A percentile compares a stretch with the other conserved stretches of the same genome.
These are phyloP conservation scores for Drosophila barbarae DNA, from an alignment of 2,888 invertebrate species.

Conservation along the genomic window DNA sequence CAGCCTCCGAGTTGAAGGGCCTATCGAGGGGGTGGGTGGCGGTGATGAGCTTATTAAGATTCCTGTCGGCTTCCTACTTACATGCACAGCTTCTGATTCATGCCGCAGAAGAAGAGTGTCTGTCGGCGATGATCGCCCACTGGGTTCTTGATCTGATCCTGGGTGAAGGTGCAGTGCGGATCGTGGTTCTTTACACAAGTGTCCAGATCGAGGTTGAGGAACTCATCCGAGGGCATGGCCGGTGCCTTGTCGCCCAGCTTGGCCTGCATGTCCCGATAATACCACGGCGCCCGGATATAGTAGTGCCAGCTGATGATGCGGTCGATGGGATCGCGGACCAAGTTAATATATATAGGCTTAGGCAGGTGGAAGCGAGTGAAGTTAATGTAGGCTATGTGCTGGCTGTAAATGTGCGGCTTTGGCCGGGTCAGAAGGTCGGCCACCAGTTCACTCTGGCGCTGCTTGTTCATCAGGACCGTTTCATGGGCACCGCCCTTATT, in stretches of 20 bases:
- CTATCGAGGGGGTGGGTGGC: slow-evolving; percentile 80
- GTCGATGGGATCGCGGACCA: slow-evolving; percentile 93
- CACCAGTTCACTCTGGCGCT: slow-evolving; percentile 87
- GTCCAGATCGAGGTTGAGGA: slow-evolving; percentile 93
- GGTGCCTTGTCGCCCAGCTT: slow-evolving; percentile 83
- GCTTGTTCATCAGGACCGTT: slow-evolving; percentile 87
- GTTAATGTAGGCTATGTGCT: slow-evolving; percentile 93
- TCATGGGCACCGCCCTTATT: slow-evolving; percentile 91
- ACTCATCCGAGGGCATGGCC: slow-evolving; percentile 78
- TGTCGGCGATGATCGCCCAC: slow-evolving; percentile 92
- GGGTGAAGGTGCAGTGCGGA: slow-evolving; percentile 88
- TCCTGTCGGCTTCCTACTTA: slow-evolving; percentile 80
- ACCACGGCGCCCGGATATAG: slow-evolving; percentile 93
- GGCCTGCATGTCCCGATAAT: slow-evolving; percentile 83
- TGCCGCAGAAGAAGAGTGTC: slow-evolving; percentile 94
- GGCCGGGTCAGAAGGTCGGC: slow-evolving; percentile 83
- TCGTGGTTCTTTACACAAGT: slow-evolving; percentile 90
- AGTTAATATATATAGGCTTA: slow-evolving; percentile 92
- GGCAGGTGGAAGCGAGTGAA: slow-evolving; percentile 89
- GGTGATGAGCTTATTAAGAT: background rate
- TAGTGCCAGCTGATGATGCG: slow-evolving; percentile 95
- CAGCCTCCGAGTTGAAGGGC: slow-evolving; percentile 90
- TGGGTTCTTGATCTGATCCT: slow-evolving; percentile 88
- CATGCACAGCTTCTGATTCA: slow-evolving; percentile 88
- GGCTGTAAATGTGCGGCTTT: slow-evolving; percentile 91